A percentile compares a stretch with the other conserved stretches of the same genome.
Evolutionary conservation across 2,797 vertebrate species (phyloP).

Genomic region (Percopsis omiscomaycus): DNA sequence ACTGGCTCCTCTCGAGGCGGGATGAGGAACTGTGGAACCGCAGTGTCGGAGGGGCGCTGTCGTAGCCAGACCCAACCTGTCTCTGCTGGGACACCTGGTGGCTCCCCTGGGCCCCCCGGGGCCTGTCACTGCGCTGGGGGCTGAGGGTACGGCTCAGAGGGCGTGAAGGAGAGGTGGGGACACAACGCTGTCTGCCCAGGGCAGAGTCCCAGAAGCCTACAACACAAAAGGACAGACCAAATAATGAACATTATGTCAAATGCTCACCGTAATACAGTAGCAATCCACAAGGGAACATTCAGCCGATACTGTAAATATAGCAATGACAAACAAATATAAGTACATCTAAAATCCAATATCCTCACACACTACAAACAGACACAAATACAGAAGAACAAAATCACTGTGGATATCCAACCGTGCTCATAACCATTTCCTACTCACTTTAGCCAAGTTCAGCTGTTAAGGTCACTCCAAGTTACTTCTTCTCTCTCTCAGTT

Average conservation of each 20-base stretch:
- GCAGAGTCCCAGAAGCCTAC: constrained; percentile 92
- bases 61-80: constrained; percentile 54
- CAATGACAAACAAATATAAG: too few relatives aligned
- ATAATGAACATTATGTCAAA: constrained; percentile 16
- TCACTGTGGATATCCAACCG: background rate
- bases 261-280: too few relatives aligned
- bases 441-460: constrained; percentile 7
- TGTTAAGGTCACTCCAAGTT: constrained; percentile 1
- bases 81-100: constrained; percentile 66
- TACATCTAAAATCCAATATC: too few relatives aligned
- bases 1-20: constrained; percentile 83
- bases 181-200: constrained; percentile 74
- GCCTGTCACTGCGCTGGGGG: constrained; percentile 70
- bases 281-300: too few relatives aligned
- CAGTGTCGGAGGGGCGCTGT: constrained; percentile 83
- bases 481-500: constrained; percentile 10
- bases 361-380: constrained; percentile 9
- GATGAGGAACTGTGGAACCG: constrained; percentile 74
- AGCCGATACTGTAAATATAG: too few relatives aligned
- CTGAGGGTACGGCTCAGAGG: constrained; percentile 67
- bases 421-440: constrained; percentile 23
- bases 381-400: constrained; percentile 14
- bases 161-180: constrained; percentile 51
- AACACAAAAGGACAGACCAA: constrained; percentile 42
- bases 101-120: constrained; percentile 40